These are phyloP conservation scores for Cygnus buccinator DNA, from an alignment of 2,113 vertebrate genomes.

Conservation along the genomic window DNA sequence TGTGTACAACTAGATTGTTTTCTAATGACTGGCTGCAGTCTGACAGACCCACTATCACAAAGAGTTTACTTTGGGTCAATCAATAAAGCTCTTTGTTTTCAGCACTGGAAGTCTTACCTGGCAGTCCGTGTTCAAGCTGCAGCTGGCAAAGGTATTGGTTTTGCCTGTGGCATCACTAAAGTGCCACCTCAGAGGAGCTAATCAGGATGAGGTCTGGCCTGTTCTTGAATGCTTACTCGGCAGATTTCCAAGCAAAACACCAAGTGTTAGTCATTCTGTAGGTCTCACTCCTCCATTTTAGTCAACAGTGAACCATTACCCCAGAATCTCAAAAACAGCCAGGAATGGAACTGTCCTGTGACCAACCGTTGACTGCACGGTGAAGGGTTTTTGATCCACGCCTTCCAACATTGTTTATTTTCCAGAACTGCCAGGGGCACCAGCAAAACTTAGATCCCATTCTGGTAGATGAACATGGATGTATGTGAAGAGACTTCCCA, in stretches of 20 bases:
- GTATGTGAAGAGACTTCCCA: neutral
- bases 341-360: neutral
- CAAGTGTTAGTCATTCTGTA: slow-evolving; percentile 22
- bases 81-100: neutral
- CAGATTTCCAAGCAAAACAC: slow-evolving; percentile 43
- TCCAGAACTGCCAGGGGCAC: neutral
- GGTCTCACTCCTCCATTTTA: neutral
- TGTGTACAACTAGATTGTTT: neutral
- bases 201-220: neutral
- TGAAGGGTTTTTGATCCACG: neutral
- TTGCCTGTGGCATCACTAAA: neutral
- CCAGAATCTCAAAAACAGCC: neutral
- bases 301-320: neutral
- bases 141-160: neutral
- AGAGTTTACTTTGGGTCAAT: neutral
- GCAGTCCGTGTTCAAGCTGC: neutral
- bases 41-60: neutral
- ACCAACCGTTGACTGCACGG: neutral
- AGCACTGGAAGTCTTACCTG: neutral
- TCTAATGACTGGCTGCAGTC: neutral
- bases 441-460: neutral
- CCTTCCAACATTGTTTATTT: neutral
- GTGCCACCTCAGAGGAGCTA: neutral
- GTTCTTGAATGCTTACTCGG: neutral
- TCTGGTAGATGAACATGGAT: neutral